phyloP scores from a whole-genome alignment of 2,888 invertebrate species.

The Drosophila neotestacea region DNA sequence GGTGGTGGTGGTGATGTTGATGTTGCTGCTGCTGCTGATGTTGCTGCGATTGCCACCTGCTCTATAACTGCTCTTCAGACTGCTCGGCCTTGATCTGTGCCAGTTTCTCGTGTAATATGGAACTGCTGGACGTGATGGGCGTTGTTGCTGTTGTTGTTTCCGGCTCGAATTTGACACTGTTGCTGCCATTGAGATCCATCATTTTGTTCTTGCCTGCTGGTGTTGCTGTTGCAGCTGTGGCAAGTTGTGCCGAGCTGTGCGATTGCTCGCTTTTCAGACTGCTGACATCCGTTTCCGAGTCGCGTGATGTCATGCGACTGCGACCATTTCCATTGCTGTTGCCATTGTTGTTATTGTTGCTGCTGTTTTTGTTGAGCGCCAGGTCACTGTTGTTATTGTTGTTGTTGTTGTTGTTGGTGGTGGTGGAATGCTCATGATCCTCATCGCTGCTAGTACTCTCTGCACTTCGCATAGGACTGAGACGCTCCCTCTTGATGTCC shows the following conservation, averaged over 20 bases:
- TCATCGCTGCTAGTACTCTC: slow-evolving; percentile 70
- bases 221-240: slow-evolving; percentile 44
- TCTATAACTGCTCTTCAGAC: slow-evolving; percentile 84
- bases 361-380: slow-evolving; percentile 63
- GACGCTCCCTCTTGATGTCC: slow-evolving; percentile 87
- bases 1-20: slow-evolving; percentile 17
- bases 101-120: slow-evolving; percentile 84
- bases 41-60: slow-evolving; percentile 66
- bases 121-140: slow-evolving; percentile 55
- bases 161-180: slow-evolving; percentile 60
- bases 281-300: slow-evolving; percentile 82
- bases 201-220: slow-evolving; percentile 54
- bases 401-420: slow-evolving; percentile 55
- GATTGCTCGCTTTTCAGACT: slow-evolving; percentile 76
- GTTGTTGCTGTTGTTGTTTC: slow-evolving; percentile 10
- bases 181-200: slow-evolving; percentile 82
- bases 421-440: slow-evolving; percentile 62
- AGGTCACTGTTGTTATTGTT: slow-evolving; percentile 63
- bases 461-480: slow-evolving; percentile 72
- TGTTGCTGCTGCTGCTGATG: slow-evolving; percentile 41
- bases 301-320: slow-evolving; percentile 80
- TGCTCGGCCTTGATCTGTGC: slow-evolving; percentile 85
- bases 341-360: slow-evolving; percentile 49
- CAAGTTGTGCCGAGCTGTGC: slow-evolving; percentile 48
- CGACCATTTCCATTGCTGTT: slow-evolving; percentile 62